phyloP scores from a whole-genome alignment of 2,113 vertebrate genomes.

The Oostethus manadensis region DNA sequence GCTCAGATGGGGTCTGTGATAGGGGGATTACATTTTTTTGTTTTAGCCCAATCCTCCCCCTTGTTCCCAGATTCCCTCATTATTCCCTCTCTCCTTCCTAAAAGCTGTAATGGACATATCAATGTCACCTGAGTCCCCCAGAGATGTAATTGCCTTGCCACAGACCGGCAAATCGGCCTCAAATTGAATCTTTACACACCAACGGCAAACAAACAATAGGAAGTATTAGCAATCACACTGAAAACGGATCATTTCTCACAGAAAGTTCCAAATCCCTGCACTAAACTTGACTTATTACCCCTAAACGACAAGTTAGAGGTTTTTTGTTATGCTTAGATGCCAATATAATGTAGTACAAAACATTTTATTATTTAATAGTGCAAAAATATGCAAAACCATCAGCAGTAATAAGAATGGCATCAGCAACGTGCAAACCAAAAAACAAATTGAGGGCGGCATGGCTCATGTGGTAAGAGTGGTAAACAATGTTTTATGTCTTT shows the following conservation, averaged over 20 bases:
- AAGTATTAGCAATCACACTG: neutral
- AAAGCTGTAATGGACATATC: constrained; percentile 10
- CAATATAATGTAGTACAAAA: no score
- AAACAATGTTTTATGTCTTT: no score
- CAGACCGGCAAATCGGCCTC: constrained; percentile 15
- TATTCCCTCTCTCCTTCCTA: neutral
- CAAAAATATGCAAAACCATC: no score
- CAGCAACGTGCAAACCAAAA: no score
- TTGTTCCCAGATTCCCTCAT: neutral
- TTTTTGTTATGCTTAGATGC: no score
- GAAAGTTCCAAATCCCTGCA: neutral
- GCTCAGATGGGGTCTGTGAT: constrained; percentile 26
- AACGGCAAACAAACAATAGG: constrained; percentile 3
- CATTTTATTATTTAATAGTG: no score
- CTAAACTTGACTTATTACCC: no score
- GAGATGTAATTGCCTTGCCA: constrained; percentile 15
- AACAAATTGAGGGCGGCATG: no score
- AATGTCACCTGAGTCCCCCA: constrained; percentile 21
- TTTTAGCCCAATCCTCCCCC: neutral
- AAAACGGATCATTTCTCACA: neutral
- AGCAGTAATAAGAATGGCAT: no score
- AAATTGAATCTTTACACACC: constrained; percentile 17
- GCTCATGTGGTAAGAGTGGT: no score
- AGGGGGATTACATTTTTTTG: constrained; percentile 22
- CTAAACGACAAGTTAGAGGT: no score